A percentile compares a stretch with the other conserved stretches of the same genome.
These are phyloP conservation scores for Patiria miniata DNA, from an alignment of 35 echinoderm and acorn worm species.

Conservation along the genomic window DNA sequence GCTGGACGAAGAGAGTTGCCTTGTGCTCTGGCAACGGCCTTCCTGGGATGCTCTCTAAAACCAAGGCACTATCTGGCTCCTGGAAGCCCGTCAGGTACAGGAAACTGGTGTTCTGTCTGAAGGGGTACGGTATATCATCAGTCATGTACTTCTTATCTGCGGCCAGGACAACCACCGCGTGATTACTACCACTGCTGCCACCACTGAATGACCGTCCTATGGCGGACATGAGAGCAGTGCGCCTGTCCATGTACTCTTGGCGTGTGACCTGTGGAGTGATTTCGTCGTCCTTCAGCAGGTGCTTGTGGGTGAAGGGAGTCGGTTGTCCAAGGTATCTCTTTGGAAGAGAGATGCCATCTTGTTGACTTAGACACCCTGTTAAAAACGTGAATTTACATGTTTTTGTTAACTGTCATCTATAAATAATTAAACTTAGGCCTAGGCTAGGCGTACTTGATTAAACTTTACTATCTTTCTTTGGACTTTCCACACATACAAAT, in stretches of 20 bases:
- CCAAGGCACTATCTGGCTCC: conserved; percentile 85
- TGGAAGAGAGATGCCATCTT: conserved; percentile 11
- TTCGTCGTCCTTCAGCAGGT: conserved; percentile 81
- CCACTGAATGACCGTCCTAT: conserved; percentile 68
- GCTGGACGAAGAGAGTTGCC: conserved; percentile 75
- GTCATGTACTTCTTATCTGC: conserved; percentile 90
- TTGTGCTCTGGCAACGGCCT: conserved; percentile 77
- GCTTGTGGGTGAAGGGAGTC: conserved; percentile 83
- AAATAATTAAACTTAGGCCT: too few relatives aligned
- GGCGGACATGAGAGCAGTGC: conserved; percentile 70
- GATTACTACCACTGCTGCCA: conserved; percentile 40
- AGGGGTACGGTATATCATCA: conserved; percentile 95
- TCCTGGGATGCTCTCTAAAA: conserved; percentile 78
- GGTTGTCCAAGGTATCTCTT: conserved; percentile 85
- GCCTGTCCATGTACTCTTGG: conserved; percentile 55
- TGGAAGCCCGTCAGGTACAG: conserved; percentile 95
- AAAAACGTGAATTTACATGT: too few relatives aligned
- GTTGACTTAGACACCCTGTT: background rate
- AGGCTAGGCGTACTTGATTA: too few relatives aligned
- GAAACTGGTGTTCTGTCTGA: conserved; percentile 91
- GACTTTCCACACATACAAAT: too few relatives aligned
- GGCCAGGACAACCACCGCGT: conserved; percentile 77
- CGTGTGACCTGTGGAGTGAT: conserved; percentile 82
- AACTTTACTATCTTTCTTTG: too few relatives aligned
- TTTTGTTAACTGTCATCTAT: too few relatives aligned